Evolutionary conservation across 1,140 invertebrate genomes (phyloP).

Genomic region (Zaprionus nigranus): DNA sequence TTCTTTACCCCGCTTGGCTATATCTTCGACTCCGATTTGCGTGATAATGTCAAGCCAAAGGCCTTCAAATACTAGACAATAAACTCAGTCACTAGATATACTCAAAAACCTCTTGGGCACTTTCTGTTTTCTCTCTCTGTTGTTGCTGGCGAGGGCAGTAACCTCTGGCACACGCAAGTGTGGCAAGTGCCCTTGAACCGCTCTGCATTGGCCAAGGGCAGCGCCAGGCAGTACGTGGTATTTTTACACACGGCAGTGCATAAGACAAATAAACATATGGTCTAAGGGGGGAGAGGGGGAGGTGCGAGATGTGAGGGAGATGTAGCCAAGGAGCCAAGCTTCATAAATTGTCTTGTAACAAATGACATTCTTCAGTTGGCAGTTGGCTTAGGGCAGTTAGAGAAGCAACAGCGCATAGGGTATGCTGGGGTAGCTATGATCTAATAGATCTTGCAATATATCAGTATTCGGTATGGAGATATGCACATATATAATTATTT

Average conservation of each 20-base stretch:
- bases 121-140: not conserved
- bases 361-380: not conserved
- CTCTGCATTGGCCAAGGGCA: conserved; percentile 1
- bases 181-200: conserved; percentile 22
- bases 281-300: not conserved
- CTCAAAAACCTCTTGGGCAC: not conserved
- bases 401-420: not conserved
- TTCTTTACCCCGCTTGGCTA: not conserved
- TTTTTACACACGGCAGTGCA: not conserved
- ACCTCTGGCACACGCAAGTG: not conserved
- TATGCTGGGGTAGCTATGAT: not conserved
- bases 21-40: not conserved
- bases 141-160: conserved; percentile 21
- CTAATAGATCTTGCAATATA: no score
- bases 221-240: not conserved
- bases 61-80: not conserved
- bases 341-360: not conserved
- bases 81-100: not conserved
- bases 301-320: not conserved
- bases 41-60: not conserved
- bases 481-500: not conserved
- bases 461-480: not conserved
- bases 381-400: conserved; percentile 1
- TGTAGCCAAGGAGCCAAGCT: not conserved
- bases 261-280: conserved; percentile 5